Evolutionary conservation across 2,888 invertebrate genomes (phyloP).

Genomic region (Papilio elwesi): DNA sequence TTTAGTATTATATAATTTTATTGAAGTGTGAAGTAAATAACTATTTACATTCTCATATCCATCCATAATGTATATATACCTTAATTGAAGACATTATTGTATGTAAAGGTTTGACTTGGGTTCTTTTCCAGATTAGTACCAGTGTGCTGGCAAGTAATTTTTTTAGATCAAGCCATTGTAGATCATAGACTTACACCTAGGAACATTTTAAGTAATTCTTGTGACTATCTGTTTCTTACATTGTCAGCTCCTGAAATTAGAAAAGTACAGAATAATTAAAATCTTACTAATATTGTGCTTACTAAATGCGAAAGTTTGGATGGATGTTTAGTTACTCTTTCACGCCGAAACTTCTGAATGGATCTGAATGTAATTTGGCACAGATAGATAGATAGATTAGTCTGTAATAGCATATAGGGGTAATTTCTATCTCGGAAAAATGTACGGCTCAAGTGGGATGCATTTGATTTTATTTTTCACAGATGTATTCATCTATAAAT

Average conservation of each 20-base stretch:
- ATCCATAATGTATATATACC: constrained; percentile 40
- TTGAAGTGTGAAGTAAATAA: constrained; percentile 62
- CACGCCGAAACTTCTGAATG: too few species aligned
- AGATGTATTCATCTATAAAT: too few species aligned
- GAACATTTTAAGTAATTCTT: constrained; percentile 54
- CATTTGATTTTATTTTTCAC: too few species aligned
- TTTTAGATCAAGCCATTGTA: constrained; percentile 42
- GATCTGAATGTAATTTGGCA: too few species aligned
- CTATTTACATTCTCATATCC: constrained; percentile 67
- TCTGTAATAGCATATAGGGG: too few species aligned
- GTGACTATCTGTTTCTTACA: constrained; percentile 71
- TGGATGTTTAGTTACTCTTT: too few species aligned
- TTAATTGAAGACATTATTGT: constrained; percentile 30
- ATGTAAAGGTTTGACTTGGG: constrained; percentile 45
- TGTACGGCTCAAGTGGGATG: too few species aligned
- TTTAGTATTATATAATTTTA: constrained; percentile 48
- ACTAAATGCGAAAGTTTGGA: too few species aligned
- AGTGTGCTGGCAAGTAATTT: constrained; percentile 27
- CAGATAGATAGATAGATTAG: too few species aligned
- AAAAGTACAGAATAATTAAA: constrained; percentile 27
- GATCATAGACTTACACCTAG: constrained; percentile 64
- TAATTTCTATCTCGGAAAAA: too few species aligned
- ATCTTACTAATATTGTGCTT: too few species aligned
- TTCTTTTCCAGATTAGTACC: constrained; percentile 37
- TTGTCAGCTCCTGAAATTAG: constrained; percentile 82